Evolutionary conservation across 1,140 invertebrate species (phyloP), one percentile per base, ranked within the genome.

Genomic region (Ostrea denselamellosa): DNA sequence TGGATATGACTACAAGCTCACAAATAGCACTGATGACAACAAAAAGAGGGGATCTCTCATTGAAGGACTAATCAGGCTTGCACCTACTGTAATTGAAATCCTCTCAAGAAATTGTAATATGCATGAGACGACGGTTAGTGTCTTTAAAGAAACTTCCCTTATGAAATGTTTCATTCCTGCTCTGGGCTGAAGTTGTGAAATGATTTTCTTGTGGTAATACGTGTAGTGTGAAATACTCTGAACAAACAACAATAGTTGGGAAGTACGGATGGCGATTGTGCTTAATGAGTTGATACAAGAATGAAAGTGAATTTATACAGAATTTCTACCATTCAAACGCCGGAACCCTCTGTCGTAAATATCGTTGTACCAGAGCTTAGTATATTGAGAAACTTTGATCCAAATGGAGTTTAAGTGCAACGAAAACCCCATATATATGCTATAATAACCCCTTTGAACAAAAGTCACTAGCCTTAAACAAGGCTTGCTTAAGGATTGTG

Each of bases 261-360:
- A 88, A 90, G 68, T 53, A 88, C 84, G 89, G 89, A 8, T 90
- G 83, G 65, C 71, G 87, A 62, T 65, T 90, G 52, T 85, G 52
- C 87, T 19, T 62, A 90, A 87, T 88, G 85, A 44, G 82, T 81
- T 87, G 89, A 28, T 90, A 85, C 52, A 90, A 90, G 77, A 88
- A 82, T 88, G 44, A 88, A 82, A 81, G 65, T 12, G 87, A 77
- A 17, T 34, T 62, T 17, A n/a, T 86, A 56, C 3, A 62, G 22
- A 54, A 83, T 84, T 54, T 71, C 85, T 34, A 53, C 34, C 9
- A 51, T 2, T 71, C 81, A 58, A 28, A 71, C 68, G 3, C 87
- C 82, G 62, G 34, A 81, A 25, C 22, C 56, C 71, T 86, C 87
- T 25, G 81, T 62, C 44, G 83, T 86, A 56, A 88, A 88, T 56